Evolutionary conservation across 2,113 vertebrate genomes (phyloP).

Genomic region (Cisticola juncidis): DNA sequence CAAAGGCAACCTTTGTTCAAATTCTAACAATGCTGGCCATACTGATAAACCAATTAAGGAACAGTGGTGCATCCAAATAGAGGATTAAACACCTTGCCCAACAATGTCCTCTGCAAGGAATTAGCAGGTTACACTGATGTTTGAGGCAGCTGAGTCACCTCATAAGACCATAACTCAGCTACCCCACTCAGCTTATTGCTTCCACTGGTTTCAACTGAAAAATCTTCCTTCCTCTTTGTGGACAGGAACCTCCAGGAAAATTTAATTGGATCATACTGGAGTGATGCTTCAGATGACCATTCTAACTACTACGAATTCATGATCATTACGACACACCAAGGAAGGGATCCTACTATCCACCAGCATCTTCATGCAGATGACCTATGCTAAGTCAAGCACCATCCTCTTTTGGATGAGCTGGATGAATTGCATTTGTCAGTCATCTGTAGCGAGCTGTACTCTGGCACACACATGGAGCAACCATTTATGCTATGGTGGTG

Average conservation of each 20-base stretch:
- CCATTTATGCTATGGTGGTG: not conserved
- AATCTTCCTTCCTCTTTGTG: not conserved
- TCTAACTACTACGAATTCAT: not conserved
- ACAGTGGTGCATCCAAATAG: not conserved
- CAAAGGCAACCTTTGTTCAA: not conserved
- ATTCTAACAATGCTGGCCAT: not conserved
- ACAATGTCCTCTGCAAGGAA: not conserved
- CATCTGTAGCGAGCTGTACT: not conserved
- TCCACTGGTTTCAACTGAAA: not conserved
- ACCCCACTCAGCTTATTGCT: not conserved
- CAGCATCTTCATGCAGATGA: not conserved
- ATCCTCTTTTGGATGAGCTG: not conserved
- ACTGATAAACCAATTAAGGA: not conserved
- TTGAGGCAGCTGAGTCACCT: not conserved
- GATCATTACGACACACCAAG: fast-evolving
- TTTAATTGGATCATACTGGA: not conserved
- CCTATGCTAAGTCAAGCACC: not conserved
- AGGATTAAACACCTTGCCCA: not conserved
- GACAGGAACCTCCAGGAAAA: not conserved
- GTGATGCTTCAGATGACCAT: not conserved
- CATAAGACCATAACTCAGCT: not conserved
- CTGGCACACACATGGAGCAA: not conserved
- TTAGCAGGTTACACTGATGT: not conserved
- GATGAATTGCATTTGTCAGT: not conserved
- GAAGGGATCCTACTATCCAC: not conserved